Evolutionary conservation across 2,888 invertebrate species (phyloP).

Genomic region (Chesias legatella): DNA sequence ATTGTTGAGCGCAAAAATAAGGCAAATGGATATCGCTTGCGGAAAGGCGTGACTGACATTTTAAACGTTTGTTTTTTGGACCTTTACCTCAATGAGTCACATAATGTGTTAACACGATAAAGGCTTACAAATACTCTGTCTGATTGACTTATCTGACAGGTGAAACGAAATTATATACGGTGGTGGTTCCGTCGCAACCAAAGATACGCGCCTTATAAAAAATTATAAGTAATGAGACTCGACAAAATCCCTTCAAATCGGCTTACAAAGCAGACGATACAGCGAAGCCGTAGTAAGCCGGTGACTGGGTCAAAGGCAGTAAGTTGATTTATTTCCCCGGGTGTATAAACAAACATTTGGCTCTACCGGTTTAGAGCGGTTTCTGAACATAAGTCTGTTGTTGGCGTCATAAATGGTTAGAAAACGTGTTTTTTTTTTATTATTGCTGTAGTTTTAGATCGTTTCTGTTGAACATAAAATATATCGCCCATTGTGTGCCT

Average conservation of each 20-base stretch:
- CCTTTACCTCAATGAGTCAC: conserved; percentile 15
- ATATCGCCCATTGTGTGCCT: too few relatives aligned
- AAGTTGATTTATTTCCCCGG: conserved; percentile 36
- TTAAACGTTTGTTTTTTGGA: conserved; percentile 18
- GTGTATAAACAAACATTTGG: conserved; percentile 22
- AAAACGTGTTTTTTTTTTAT: conserved; percentile 12
- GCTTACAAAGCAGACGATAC: conserved; percentile 48
- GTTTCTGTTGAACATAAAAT: too few relatives aligned
- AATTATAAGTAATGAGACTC: conserved; percentile 26
- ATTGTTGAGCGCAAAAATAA: conserved; percentile 25
- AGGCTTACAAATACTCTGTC: conserved; percentile 6
- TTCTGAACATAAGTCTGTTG: conserved; percentile 5
- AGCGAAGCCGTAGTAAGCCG: conserved; percentile 43
- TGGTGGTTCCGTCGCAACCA: conserved; percentile 11
- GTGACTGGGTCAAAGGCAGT: conserved; percentile 53
- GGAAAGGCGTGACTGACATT: conserved; percentile 32
- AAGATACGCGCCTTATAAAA: conserved; percentile 24
- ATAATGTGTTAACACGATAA: neutral
- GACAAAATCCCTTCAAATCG: conserved; percentile 42
- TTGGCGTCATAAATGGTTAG: conserved; percentile 2
- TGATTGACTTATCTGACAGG: conserved; percentile 2
- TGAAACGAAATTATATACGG: neutral
- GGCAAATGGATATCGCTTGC: conserved; percentile 23
- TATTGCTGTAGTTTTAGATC: conserved; percentile 2
- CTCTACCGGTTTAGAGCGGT: conserved; percentile 13